Conservation (phyloP, 2,113 vertebrate species). For the Nasalis larvatus region DNA sequence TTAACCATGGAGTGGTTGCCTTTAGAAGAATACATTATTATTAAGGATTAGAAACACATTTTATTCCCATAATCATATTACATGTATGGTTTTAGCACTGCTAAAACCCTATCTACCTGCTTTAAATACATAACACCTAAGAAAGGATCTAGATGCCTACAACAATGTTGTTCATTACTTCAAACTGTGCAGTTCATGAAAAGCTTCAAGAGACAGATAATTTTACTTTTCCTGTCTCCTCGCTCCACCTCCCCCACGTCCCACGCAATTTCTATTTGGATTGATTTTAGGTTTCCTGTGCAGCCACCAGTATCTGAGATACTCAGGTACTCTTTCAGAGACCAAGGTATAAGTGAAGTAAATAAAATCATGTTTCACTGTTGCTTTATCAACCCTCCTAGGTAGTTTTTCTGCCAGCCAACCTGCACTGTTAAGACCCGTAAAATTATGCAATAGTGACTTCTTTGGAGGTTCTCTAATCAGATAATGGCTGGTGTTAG, state of each 20-base stretch:
- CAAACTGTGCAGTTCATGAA: conserved; percentile 55
- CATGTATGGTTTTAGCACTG: conserved; percentile 72
- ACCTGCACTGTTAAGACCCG: conserved; percentile 65
- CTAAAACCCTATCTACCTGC: conserved; percentile 78
- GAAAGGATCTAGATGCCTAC: conserved; percentile 57
- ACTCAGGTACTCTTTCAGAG: conserved; percentile 46
- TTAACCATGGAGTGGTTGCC: conserved; percentile 75
- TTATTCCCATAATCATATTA: conserved; percentile 70
- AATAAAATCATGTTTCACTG: conserved; percentile 72
- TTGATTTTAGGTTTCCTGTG: conserved; percentile 51
- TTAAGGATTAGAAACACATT: conserved; percentile 82
- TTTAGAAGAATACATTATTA: conserved; percentile 73
- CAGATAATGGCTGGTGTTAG: conserved; percentile 58
- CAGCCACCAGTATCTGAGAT: not conserved
- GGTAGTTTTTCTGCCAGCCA: conserved; percentile 74
- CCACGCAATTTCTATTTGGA: not conserved
- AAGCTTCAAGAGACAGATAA: conserved; percentile 25
- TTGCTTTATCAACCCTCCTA: conserved; percentile 74
- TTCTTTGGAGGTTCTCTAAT: conserved; percentile 70
- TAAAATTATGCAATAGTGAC: conserved; percentile 66
- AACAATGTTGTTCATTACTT: conserved; percentile 75
- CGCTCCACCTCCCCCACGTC: not conserved
- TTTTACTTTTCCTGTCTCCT: conserved; percentile 30
- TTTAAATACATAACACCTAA: conserved; percentile 76
- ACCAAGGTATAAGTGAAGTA: conserved; percentile 63